phyloP scores from a whole-genome alignment of 2,888 invertebrate species.

The Cynaeus angustus region DNA sequence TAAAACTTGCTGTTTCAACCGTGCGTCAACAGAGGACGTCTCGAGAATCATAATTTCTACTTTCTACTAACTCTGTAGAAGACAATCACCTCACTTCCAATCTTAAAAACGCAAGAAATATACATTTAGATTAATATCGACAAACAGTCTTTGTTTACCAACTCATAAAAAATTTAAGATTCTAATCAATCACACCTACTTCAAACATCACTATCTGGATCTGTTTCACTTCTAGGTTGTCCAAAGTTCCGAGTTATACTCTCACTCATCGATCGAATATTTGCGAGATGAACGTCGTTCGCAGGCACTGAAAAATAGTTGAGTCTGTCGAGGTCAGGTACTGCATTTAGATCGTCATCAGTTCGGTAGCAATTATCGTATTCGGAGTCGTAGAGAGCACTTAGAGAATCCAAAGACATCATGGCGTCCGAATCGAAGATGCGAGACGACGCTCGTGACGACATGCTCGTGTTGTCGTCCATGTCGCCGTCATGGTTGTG shows the following conservation, averaged over 20 bases:
- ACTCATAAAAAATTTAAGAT: conserved; percentile 27
- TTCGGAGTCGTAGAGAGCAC: conserved; percentile 87
- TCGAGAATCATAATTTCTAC: not conserved
- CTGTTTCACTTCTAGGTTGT: conserved; percentile 79
- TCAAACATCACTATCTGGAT: conserved; percentile 80
- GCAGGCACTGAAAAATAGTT: conserved; percentile 72
- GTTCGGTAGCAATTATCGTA: conserved; percentile 79
- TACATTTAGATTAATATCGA: conserved; percentile 45
- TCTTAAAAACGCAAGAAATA: conserved; percentile 33
- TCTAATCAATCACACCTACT: conserved; percentile 32
- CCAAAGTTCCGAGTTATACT: conserved; percentile 86
- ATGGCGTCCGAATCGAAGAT: conserved; percentile 86
- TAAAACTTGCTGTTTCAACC: not conserved
- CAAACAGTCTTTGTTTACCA: conserved; percentile 20
- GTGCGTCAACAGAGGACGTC: conserved; percentile 13
- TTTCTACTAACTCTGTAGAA: not conserved
- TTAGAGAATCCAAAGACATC: conserved; percentile 85
- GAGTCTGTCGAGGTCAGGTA: conserved; percentile 70
- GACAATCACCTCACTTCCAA: conserved; percentile 39
- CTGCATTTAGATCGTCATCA: conserved; percentile 71
- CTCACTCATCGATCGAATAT: conserved; percentile 84
- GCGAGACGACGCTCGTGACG: conserved; percentile 88
- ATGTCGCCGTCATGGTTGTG: conserved; percentile 74
- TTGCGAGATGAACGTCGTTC: conserved; percentile 79
- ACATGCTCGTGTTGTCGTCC: conserved; percentile 84